These are phyloP conservation scores for Cephus sareptanus DNA, from an alignment of 2,888 invertebrate genomes.

Conservation along the genomic window DNA sequence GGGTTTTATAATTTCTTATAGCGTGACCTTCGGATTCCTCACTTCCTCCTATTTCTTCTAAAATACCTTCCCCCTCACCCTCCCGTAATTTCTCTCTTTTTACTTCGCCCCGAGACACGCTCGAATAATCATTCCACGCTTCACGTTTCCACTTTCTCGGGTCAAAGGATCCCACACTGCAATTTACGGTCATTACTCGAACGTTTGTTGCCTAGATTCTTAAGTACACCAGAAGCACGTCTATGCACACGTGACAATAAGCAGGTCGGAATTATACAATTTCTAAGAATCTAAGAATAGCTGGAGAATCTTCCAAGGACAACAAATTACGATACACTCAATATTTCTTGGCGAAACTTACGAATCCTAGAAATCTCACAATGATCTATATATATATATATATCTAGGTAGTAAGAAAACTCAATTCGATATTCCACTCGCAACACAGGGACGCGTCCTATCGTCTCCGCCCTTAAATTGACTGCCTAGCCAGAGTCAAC, in stretches of 20 bases:
- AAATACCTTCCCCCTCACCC: background rate
- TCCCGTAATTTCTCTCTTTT: background rate
- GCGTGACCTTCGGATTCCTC: background rate
- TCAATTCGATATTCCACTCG: conserved; percentile 52
- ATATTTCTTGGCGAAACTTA: background rate
- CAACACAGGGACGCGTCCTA: conserved; percentile 37
- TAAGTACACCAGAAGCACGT: background rate
- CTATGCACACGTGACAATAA: background rate
- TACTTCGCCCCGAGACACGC: background rate
- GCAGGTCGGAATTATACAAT: background rate
- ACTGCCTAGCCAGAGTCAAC: conserved; percentile 18
- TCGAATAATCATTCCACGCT: background rate
- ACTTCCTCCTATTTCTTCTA: background rate
- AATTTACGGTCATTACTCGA: background rate
- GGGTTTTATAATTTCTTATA: background rate
- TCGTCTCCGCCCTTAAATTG: conserved; percentile 29
- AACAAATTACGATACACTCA: background rate
- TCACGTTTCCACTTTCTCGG: background rate
- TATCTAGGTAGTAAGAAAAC: conserved; percentile 5
- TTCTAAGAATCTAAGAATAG: background rate
- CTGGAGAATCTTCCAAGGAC: background rate
- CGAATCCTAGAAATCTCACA: background rate
- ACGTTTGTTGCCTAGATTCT: background rate
- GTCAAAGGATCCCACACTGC: background rate
- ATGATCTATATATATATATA: background rate